phyloP scores from a whole-genome alignment of 2,888 invertebrate species.

The Asteroscopus sphinx region DNA sequence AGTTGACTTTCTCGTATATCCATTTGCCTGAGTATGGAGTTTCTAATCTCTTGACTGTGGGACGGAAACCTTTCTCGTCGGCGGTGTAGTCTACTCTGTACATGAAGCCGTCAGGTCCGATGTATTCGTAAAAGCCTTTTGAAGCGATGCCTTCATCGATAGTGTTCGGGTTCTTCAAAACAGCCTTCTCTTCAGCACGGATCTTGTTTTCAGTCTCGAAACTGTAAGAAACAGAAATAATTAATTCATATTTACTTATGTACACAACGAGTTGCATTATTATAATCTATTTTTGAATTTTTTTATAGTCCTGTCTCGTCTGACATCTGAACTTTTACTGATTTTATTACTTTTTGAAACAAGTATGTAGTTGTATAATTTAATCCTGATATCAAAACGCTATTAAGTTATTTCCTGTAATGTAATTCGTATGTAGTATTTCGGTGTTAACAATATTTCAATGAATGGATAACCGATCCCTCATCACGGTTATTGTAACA shows the following conservation, averaged over 20 bases:
- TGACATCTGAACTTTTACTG: not conserved
- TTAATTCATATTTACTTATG: constrained; percentile 5
- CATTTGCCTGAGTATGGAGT: constrained; percentile 87
- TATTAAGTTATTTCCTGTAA: constrained; percentile 28
- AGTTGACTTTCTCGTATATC: constrained; percentile 84
- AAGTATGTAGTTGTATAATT: not conserved
- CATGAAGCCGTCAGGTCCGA: constrained; percentile 87
- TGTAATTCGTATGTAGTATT: constrained; percentile 26
- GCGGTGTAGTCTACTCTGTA: constrained; percentile 88
- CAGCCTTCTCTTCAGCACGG: constrained; percentile 87
- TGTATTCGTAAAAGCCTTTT: constrained; percentile 87
- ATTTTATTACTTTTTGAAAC: constrained; percentile 8
- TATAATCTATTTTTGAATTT: constrained; percentile 2
- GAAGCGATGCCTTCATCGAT: constrained; percentile 87
- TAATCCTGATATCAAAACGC: constrained; percentile 10
- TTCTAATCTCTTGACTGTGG: constrained; percentile 82
- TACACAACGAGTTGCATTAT: not conserved
- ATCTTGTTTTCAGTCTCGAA: constrained; percentile 89
- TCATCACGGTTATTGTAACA: constrained; percentile 48
- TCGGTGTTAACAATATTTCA: constrained; percentile 39
- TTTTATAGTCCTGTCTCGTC: not conserved
- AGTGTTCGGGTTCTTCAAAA: constrained; percentile 85
- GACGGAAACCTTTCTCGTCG: constrained; percentile 87
- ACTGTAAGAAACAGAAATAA: constrained; percentile 64
- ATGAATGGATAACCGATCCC: constrained; percentile 18